phyloP scores from a whole-genome alignment of 2,797 vertebrate species.

The Varecia variegata region DNA sequence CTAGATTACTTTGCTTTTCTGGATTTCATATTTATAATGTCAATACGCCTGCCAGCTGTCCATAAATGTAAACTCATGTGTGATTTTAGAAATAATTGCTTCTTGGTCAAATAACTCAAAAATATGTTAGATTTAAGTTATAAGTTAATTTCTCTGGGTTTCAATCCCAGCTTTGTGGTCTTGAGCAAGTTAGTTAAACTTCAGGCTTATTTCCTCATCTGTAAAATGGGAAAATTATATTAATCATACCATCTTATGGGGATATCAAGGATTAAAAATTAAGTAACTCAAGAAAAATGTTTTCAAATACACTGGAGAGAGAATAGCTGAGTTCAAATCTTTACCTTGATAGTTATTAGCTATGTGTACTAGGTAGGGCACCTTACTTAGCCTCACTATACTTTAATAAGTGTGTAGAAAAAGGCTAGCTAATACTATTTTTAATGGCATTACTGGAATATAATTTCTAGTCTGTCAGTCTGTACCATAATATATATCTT shows the following conservation, averaged over 20 bases:
- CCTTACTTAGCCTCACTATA: not conserved
- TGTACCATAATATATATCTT: not conserved
- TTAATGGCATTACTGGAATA: not conserved
- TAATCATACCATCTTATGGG: not conserved
- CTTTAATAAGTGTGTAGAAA: not conserved
- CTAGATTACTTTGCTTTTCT: not conserved
- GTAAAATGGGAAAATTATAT: not conserved
- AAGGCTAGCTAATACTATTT: not conserved
- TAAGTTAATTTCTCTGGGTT: not conserved
- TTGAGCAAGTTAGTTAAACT: not conserved
- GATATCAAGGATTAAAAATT: not conserved
- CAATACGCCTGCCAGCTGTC: not conserved
- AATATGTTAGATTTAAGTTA: not conserved
- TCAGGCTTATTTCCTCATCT: not conserved
- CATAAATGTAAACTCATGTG: not conserved
- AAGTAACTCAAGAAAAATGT: not conserved
- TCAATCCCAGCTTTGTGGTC: not conserved
- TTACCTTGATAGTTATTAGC: not conserved
- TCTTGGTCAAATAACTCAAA: not conserved
- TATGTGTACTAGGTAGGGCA: not conserved
- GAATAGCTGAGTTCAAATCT: not conserved
- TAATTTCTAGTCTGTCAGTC: not conserved
- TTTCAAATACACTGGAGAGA: not conserved
- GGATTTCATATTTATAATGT: not conserved
- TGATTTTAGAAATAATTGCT: not conserved